Evolutionary conservation across 2,113 vertebrate genomes (phyloP).

Genomic region (Arizona elegans): DNA sequence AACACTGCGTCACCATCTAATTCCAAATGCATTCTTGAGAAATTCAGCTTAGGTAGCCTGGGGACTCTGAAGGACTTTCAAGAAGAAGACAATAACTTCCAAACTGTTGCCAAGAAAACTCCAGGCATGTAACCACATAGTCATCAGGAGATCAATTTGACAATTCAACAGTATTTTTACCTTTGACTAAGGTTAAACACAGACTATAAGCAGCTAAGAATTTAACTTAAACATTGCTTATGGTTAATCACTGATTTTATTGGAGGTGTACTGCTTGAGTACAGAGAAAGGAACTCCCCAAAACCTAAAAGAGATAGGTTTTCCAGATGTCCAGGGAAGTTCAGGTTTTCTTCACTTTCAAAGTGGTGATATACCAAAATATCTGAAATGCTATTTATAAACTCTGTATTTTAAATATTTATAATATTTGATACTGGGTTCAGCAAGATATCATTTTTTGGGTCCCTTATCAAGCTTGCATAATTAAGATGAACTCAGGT

Average conservation of each 20-base stretch:
- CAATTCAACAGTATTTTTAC: neutral
- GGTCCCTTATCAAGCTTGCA: conserved; percentile 3
- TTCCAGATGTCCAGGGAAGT: neutral
- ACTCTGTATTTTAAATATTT: conserved; percentile 44
- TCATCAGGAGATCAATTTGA: neutral
- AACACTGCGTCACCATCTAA: neutral
- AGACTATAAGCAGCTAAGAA: neutral
- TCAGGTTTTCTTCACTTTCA: neutral
- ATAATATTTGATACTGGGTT: conserved; percentile 22
- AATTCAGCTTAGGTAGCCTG: neutral
- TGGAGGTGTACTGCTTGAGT: neutral
- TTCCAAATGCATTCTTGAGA: neutral
- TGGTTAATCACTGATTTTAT: neutral
- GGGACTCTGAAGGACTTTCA: neutral
- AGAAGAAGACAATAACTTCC: neutral
- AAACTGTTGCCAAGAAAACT: neutral
- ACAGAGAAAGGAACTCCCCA: too few species aligned
- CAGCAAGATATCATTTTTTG: conserved; percentile 23
- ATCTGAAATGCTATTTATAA: conserved; percentile 1
- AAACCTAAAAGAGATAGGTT: neutral
- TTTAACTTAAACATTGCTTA: neutral
- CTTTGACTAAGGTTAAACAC: neutral
- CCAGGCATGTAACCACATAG: neutral
- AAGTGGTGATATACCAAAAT: neutral
- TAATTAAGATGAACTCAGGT: conserved; percentile 18